Percentiles rank a stretch among this genome's conserved stretches.
Evolutionary conservation across 2,113 vertebrate genomes (phyloP).

Genomic region (Platysteira castanea): DNA sequence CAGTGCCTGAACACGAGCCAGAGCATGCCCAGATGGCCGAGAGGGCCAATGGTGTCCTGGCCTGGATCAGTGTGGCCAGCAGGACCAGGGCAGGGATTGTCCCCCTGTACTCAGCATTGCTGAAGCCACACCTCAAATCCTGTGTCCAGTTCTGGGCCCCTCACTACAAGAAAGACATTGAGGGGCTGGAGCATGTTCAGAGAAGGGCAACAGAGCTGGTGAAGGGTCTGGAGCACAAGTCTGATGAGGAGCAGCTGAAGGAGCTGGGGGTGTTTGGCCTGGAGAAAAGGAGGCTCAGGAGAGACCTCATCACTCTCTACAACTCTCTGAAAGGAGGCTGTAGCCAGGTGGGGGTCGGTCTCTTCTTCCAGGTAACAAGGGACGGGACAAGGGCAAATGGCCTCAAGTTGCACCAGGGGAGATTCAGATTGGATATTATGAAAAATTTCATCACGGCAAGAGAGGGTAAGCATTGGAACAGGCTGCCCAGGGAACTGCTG

Average conservation of each 20-base stretch:
- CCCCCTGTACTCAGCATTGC: background rate
- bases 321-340: background rate
- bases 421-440: background rate
- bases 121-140: accelerated
- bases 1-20: background rate
- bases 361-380: background rate
- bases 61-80: background rate
- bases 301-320: too few species aligned
- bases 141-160: background rate
- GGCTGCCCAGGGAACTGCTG: background rate
- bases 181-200: accelerated
- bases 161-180: background rate
- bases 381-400: background rate
- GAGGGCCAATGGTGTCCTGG: background rate
- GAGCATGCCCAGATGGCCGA: accelerated
- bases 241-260: background rate
- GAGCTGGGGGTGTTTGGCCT: background rate
- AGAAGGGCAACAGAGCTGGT: background rate
- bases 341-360: accelerated
- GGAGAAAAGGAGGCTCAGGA: background rate
- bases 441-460: background rate
- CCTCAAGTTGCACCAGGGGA: background rate
- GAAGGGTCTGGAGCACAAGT: background rate
- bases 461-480: background rate
- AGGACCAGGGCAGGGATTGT: background rate